Conservation (phyloP, 2,113 vertebrate species). For the Scartelaos histophorus region DNA sequence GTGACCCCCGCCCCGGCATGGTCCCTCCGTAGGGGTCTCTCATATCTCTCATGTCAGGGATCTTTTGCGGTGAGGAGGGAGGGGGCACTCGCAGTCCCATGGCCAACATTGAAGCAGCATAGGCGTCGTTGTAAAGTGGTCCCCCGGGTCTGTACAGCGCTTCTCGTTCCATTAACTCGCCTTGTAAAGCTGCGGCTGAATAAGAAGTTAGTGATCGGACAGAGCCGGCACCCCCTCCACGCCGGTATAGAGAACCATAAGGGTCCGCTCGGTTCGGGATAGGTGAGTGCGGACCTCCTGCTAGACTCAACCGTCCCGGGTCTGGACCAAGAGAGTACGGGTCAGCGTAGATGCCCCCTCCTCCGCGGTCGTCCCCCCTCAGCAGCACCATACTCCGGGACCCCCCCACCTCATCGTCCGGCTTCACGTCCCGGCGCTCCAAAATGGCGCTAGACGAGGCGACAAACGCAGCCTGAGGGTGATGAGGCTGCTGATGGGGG, state of each 20-base stretch:
- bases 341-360: constrained; percentile 86
- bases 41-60: constrained; percentile 76
- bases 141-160: constrained; percentile 89
- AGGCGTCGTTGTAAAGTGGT: constrained; percentile 85
- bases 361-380: constrained; percentile 82
- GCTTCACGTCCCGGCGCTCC: constrained; percentile 94
- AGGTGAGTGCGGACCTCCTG: constrained; percentile 72
- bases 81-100: constrained; percentile 85
- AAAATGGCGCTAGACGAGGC: constrained; percentile 95
- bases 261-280: constrained; percentile 82
- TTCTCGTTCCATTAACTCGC: constrained; percentile 86
- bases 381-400: constrained; percentile 89
- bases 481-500: constrained; percentile 71
- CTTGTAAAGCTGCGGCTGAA: constrained; percentile 89
- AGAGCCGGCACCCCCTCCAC: constrained; percentile 79
- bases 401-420: constrained; percentile 86
- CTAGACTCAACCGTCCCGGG: constrained; percentile 85
- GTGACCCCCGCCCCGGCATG: constrained; percentile 88
- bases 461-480: constrained; percentile 79
- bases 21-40: constrained; percentile 82
- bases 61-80: constrained; percentile 92
- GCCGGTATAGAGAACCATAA: constrained; percentile 84
- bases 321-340: constrained; percentile 87
- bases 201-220: constrained; percentile 92
- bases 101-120: constrained; percentile 75